Conservation (phyloP, 30 jellyfish, hydroid and myxozoan species). For the Catostylus mosaicus region DNA sequence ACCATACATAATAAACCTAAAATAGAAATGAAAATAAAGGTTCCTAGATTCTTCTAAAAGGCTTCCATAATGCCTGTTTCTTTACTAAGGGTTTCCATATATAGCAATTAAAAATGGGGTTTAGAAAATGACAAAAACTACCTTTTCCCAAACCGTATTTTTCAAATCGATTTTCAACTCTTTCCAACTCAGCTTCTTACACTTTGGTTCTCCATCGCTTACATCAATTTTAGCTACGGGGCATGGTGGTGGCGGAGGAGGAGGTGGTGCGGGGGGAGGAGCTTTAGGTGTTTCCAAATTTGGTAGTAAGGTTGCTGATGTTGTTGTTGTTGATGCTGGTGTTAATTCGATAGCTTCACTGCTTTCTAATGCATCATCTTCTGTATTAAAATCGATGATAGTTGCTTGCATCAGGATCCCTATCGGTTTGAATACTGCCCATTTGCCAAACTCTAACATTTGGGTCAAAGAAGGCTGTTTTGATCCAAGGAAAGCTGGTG, state of each 20-base stretch:
- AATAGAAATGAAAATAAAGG: too few relatives aligned
- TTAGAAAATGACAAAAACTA: neutral
- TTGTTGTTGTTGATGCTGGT: conserved; percentile 33
- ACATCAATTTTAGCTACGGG: neutral
- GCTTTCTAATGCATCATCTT: conserved; percentile 67
- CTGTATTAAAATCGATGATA: conserved; percentile 63
- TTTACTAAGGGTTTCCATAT: too few relatives aligned
- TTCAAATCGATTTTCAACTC: conserved; percentile 59
- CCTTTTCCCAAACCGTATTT: conserved; percentile 65
- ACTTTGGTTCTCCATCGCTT: conserved; percentile 23
- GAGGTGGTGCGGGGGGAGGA: conserved; percentile 60
- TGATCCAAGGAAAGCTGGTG: conserved; percentile 59
- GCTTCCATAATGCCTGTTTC: too few relatives aligned
- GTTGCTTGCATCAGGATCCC: conserved; percentile 73
- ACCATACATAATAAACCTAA: too few relatives aligned
- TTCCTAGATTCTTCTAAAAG: too few relatives aligned
- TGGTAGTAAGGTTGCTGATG: conserved; percentile 1
- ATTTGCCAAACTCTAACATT: conserved; percentile 70
- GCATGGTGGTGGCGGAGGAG: conserved; percentile 70
- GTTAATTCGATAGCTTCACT: conserved; percentile 57
- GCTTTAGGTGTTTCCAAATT: conserved; percentile 2
- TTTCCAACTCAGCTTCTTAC: conserved; percentile 72
- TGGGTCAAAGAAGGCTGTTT: conserved; percentile 71
- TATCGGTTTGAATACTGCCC: conserved; percentile 78
- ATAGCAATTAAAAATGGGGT: too few relatives aligned